Base-by-base conservation (phyloP, 2,888 invertebrate genomes). In the Ctena decussata region DNA sequence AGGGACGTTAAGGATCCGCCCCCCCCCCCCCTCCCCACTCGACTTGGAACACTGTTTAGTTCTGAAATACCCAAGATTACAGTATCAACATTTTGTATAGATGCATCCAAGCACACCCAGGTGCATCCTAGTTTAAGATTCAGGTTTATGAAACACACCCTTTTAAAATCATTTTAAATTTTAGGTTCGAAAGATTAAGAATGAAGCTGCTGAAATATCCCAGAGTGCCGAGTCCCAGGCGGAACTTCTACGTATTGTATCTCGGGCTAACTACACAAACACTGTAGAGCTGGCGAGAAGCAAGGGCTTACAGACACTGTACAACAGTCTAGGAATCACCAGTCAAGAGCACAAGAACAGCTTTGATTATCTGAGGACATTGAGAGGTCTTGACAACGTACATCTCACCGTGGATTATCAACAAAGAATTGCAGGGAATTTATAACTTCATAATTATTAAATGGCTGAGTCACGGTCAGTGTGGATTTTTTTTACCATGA, bases 321-420 rank as follows among this genome's bases (percentile, higher is more conserved):
- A 93, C 87, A 69, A 24, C 18, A 83, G 73, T 11, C 86, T 94
- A 0, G 85, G 85, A 18, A 85, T 94, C 37, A 91, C 87, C 3
- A 79, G 85, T 8, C 90, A 92, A 73, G 80, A 76, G 41, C 84
- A 84, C 69, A 93, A 93, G 80, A 92, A 88, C 73, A 91, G 93
- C 27, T 92, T 94, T 49, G 94, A 94, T 85, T 94, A 94, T 74
- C 89, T 94, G n/a, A 78, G 93, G n/a, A 93, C 94, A 0, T 86
- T 94, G 18, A 85, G 90, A 69, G 90, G 89, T 8, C 77, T 92
- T 6, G 89, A 91, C 30, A 88, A 93, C 46, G 89, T 92, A 0
- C 93, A 93, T 72, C 84, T 94, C 37, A 93, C 94, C 12, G 92
- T 94, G 2, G 94, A 94, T 85, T 94, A 92, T 83, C 90, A 94